Conservation (phyloP, 2,797 vertebrate species). For the Zonotrichia albicollis region DNA sequence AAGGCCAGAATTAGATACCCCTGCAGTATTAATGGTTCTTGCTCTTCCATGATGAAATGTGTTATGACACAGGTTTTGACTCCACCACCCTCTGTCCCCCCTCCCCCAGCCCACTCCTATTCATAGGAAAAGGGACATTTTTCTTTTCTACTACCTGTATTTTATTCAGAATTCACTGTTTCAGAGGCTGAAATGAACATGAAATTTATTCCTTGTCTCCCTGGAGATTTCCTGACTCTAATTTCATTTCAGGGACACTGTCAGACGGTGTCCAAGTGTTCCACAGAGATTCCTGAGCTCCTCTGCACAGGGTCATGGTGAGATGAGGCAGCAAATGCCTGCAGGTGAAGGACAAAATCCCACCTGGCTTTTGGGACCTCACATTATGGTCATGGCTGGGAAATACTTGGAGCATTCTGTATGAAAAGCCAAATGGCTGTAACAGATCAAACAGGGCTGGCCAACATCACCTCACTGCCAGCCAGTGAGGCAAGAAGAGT, state of each 20-base stretch:
- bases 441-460: not conserved
- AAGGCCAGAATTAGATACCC: conserved; percentile 43
- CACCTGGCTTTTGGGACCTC: not conserved
- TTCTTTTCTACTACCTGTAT: not conserved
- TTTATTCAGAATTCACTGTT: not conserved
- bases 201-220: not conserved
- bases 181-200: not conserved
- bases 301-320: fast-evolving
- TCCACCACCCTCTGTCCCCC: not conserved
- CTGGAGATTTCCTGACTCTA: not conserved
- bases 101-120: not conserved
- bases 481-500: not conserved
- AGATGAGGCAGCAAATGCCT: not conserved
- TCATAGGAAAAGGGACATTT: not conserved
- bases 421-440: not conserved
- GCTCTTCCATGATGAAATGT: conserved; percentile 1
- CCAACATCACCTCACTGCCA: not conserved
- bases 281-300: not conserved
- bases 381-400: not conserved
- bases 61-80: conserved; percentile 30
- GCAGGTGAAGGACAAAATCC: not conserved
- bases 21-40: conserved; percentile 33
- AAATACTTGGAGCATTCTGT: not conserved
- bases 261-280: not conserved
- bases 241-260: fast-evolving